phyloP scores from a whole-genome alignment of 2,888 invertebrate species.

The Pogonocherus hispidulus region DNA sequence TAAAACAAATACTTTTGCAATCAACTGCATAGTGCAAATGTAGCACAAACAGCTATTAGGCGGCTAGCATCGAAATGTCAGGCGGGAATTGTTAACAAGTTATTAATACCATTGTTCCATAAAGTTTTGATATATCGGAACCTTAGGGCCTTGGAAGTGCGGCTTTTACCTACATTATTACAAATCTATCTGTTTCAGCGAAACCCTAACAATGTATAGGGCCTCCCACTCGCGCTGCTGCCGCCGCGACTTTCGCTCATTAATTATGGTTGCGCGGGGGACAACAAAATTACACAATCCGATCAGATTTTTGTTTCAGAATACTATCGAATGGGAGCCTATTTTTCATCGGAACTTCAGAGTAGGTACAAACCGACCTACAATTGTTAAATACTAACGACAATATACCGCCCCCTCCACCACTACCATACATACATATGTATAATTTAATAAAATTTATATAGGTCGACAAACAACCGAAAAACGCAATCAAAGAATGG shows the following conservation, averaged over 20 bases:
- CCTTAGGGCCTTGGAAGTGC: conserved; percentile 18
- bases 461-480: too few relatives aligned
- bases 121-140: conserved; percentile 28
- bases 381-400: too few relatives aligned
- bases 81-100: conserved; percentile 15
- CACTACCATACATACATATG: too few relatives aligned
- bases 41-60: conserved; percentile 10
- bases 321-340: background rate
- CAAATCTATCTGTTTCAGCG: conserved; percentile 34
- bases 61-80: conserved; percentile 16
- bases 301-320: conserved; percentile 26
- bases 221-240: conserved; percentile 44
- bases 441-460: too few relatives aligned
- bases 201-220: conserved; percentile 46
- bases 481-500: too few relatives aligned
- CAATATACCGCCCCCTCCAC: too few relatives aligned
- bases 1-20: conserved; percentile 6
- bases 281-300: conserved; percentile 55
- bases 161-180: too few relatives aligned
- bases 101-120: conserved; percentile 28
- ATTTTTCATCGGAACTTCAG: background rate
- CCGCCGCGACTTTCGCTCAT: conserved; percentile 58
- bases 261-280: conserved; percentile 57
- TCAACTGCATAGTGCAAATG: background rate
- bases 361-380: too few relatives aligned